These are phyloP conservation scores for Cariama cristata DNA, from an alignment of 2,113 vertebrate genomes.

Conservation along the genomic window DNA sequence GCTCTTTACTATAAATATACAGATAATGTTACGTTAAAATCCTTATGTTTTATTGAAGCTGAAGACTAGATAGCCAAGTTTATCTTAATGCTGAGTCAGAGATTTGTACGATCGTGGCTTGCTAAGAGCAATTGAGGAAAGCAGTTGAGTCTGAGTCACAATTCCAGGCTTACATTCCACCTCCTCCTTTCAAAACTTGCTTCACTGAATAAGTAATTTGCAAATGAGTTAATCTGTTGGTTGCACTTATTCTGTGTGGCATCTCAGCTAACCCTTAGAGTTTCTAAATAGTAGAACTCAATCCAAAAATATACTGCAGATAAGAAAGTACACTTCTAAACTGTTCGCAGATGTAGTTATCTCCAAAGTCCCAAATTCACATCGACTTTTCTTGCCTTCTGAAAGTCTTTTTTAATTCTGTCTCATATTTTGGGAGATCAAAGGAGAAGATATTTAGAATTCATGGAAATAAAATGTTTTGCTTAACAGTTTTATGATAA, in stretches of 20 bases:
- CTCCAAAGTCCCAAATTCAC: background rate
- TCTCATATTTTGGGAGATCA: background rate
- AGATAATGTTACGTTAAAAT: background rate
- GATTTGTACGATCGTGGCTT: background rate
- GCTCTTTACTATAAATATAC: background rate
- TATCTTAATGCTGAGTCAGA: conserved; percentile 16
- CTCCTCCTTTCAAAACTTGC: conserved; percentile 28
- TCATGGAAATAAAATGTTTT: background rate
- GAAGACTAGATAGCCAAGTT: background rate
- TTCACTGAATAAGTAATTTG: conserved; percentile 18
- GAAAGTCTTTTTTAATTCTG: background rate
- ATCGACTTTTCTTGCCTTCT: background rate
- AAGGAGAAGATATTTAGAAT: background rate
- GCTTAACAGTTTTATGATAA: background rate
- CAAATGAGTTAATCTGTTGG: conserved; percentile 18
- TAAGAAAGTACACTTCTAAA: background rate
- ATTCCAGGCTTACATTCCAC: conserved; percentile 2
- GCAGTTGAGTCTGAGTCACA: conserved; percentile 18
- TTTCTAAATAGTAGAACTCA: background rate
- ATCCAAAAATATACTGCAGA: background rate
- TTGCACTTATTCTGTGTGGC: background rate
- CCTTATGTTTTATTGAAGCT: background rate
- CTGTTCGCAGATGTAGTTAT: background rate
- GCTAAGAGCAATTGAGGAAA: background rate
- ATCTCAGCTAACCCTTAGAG: background rate